Evolutionary conservation across 2,797 vertebrate genomes (phyloP).

Genomic region (Hozukius guyotensis): DNA sequence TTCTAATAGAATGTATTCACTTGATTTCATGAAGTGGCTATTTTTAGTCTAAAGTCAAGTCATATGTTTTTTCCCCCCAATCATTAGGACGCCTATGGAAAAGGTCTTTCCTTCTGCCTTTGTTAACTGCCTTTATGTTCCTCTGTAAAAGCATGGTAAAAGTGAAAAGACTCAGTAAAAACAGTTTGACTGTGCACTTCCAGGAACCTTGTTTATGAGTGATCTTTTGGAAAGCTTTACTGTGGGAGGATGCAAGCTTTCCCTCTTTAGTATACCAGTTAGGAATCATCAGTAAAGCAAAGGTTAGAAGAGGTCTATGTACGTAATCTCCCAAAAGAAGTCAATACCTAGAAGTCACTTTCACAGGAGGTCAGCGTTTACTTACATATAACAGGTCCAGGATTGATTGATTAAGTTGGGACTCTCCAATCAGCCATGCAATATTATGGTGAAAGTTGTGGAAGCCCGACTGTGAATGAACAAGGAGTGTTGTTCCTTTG

Average conservation of each 20-base stretch:
- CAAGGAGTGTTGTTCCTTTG: not conserved
- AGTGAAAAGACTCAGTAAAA: conserved; percentile 53
- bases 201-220: conserved; percentile 62
- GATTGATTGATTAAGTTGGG: not conserved
- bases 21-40: conserved; percentile 26
- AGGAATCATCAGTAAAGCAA: conserved; percentile 14
- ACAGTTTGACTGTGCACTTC: conserved; percentile 37
- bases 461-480: not conserved
- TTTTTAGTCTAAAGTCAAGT: conserved; percentile 12
- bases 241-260: conserved; percentile 27
- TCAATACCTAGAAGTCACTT: not conserved
- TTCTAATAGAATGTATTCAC: not conserved
- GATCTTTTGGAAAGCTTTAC: conserved; percentile 55
- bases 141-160: conserved; percentile 48
- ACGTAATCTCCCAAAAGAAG: conserved; percentile 4
- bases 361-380: not conserved
- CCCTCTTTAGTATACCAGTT: conserved; percentile 23
- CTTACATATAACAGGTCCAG: not conserved
- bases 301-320: not conserved
- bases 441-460: not conserved
- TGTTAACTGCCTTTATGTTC: conserved; percentile 46
- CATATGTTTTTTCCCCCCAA: conserved; percentile 9
- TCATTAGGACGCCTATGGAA: conserved; percentile 1
- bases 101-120: conserved; percentile 30
- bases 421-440: not conserved